Evolutionary conservation across 1,140 invertebrate genomes (phyloP).

Genomic region (Dryas iulia): DNA sequence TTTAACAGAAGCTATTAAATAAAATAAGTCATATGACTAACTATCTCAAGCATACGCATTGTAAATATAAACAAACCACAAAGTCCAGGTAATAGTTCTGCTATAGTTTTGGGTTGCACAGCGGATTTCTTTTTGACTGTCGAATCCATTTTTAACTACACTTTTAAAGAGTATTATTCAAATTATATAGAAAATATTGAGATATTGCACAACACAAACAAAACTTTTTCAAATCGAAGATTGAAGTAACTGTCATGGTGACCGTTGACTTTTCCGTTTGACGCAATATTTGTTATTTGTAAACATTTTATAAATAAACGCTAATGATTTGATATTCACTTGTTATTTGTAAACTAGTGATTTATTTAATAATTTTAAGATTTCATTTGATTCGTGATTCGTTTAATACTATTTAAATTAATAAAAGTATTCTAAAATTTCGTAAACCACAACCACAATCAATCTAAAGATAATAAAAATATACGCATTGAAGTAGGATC

Average conservation of each 20-base stretch:
- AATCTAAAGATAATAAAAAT: too few relatives aligned
- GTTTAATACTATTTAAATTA: too few relatives aligned
- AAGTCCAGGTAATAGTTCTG: constrained; percentile 53
- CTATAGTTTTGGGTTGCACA: constrained; percentile 45
- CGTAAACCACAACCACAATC: too few relatives aligned
- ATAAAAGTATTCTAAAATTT: too few relatives aligned
- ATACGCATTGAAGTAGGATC: too few relatives aligned
- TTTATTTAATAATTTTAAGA: too few relatives aligned
- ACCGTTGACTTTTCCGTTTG: constrained; percentile 14
- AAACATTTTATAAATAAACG: not conserved
- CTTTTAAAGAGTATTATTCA: not conserved
- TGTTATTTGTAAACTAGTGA: too few relatives aligned
- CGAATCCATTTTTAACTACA: constrained; percentile 40
- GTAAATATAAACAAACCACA: constrained; percentile 33
- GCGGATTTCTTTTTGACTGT: constrained; percentile 32
- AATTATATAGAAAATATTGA: not conserved
- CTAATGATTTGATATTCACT: too few relatives aligned
- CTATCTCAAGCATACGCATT: not conserved
- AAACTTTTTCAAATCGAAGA: constrained; percentile 21
- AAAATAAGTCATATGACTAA: not conserved
- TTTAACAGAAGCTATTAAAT: not conserved
- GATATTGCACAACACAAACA: constrained; percentile 14
- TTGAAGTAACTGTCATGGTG: constrained; percentile 31
- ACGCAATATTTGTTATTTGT: not conserved
- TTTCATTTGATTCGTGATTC: too few relatives aligned